Percentiles rank a stretch among this genome's conserved stretches.
These are phyloP conservation scores for Oncopeltus fasciatus DNA, from an alignment of 1,140 invertebrate genomes.

Conservation along the genomic window DNA sequence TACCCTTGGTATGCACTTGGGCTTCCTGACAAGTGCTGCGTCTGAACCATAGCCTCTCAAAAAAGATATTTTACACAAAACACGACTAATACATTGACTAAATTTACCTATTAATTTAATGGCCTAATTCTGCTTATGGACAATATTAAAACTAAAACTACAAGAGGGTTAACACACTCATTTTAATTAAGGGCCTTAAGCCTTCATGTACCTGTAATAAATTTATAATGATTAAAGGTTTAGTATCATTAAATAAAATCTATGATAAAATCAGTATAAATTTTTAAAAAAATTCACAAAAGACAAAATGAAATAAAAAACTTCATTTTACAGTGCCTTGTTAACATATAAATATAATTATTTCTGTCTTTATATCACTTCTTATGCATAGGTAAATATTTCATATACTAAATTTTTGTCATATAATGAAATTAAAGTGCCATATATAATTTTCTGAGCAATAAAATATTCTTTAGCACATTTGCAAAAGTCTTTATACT, in stretches of 20 bases:
- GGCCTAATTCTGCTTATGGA: neutral
- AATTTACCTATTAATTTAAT: slow-evolving; percentile 2
- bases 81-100: slow-evolving; percentile 2
- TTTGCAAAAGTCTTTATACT: neutral
- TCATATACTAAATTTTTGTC: neutral
- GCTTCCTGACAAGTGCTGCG: too few species aligned
- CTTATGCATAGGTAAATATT: neutral
- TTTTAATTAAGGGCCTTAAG: neutral
- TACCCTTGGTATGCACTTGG: neutral
- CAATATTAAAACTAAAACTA: neutral
- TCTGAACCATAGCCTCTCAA: too few species aligned
- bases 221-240: neutral
- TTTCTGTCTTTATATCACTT: neutral
- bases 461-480: neutral
- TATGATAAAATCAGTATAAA: neutral
- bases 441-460: slow-evolving; percentile 5
- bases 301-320: neutral
- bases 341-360: neutral
- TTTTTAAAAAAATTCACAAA: neutral
- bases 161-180: slow-evolving; percentile 1
- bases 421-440: neutral
- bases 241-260: neutral
- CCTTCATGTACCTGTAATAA: neutral
- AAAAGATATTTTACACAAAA: neutral
- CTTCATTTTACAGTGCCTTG: neutral